Percentiles rank a stretch among this genome's conserved stretches.
Conservation (phyloP, 2,797 vertebrate genomes). For the Pseudochirops cupreus region DNA sequence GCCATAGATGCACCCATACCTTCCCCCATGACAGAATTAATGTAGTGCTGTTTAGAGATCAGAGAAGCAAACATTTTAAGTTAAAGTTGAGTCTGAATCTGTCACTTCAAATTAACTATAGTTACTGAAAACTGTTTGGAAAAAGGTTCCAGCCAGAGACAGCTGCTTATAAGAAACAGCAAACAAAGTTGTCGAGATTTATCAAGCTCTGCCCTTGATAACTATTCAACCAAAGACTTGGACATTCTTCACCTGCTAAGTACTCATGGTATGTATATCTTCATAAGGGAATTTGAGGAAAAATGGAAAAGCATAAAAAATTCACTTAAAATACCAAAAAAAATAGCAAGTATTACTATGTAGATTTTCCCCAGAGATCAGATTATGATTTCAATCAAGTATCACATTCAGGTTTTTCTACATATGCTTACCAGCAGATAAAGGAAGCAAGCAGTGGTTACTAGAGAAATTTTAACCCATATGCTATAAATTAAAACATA, state of each 20-base stretch:
- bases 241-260: conserved; percentile 6
- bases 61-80: neutral
- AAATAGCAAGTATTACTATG: neutral
- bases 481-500: conserved; percentile 27
- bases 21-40: neutral
- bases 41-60: neutral
- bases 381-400: conserved; percentile 24
- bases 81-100: neutral
- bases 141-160: neutral
- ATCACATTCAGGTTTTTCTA: neutral
- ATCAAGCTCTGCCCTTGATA: conserved; percentile 27
- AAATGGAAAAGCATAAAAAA: conserved; percentile 38
- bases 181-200: conserved; percentile 21
- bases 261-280: neutral
- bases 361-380: neutral
- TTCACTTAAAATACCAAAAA: conserved; percentile 1
- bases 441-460: conserved; percentile 17
- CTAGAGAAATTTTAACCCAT: neutral
- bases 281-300: conserved; percentile 5
- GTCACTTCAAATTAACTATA: conserved; percentile 15
- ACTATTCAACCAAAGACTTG: neutral
- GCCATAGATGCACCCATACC: neutral
- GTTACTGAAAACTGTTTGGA: neutral
- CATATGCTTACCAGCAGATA: conserved; percentile 38
- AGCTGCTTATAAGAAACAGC: conserved; percentile 31